Base-by-base conservation (phyloP, 2,113 vertebrate genomes). In the Ciconia stormi region DNA sequence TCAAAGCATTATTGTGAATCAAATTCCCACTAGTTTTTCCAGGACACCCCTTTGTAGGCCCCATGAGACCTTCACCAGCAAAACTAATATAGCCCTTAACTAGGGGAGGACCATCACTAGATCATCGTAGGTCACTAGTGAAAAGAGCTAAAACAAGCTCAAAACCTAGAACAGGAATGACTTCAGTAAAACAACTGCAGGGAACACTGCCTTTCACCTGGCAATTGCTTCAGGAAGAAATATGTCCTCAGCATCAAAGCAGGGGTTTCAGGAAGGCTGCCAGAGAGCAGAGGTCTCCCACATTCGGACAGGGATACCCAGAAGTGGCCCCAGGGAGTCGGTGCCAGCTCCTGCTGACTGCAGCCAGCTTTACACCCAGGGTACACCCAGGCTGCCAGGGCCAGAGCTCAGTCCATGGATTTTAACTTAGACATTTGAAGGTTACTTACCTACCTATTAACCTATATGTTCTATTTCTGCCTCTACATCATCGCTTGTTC, bases 291-390 rank as follows among this genome's bases (percentile, higher is more conserved):
- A 50, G n/a, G 30, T 52, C 44, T 50, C n/a, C 58, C 34, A 27
- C 27, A 2, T 29, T 55, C 0, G 0, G 19, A 23, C n/a, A 63
- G n/a, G 27, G n/a, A 67, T 8, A 8, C 9, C 47, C 22, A 2
- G 9, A 61, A 32, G 6, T 11, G 12, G 12, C 36, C 29, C n/a
- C 85, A 56, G 53, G 44, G 34, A 55, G 11, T 7, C 36, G 5
- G 22, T 25, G 25, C 16, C 80, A 89, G 47, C 66, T 95, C 62
- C 61, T 55, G 66, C 66, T 32, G 52, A 53, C 13, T 5, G 1
- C 70, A 88, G 38, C 4, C 78, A 85, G 36, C 38, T 55, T 32
- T 62, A 42, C 30, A 65, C 46, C 50, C 55, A 32, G 49, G 40
- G 15, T 36, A 69, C 23, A 55, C 16, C 30, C 36, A 61, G 34